Evolutionary conservation across 2,113 vertebrate species (phyloP), one percentile per base, ranked within the genome.

Genomic region (Thermophis baileyi): DNA sequence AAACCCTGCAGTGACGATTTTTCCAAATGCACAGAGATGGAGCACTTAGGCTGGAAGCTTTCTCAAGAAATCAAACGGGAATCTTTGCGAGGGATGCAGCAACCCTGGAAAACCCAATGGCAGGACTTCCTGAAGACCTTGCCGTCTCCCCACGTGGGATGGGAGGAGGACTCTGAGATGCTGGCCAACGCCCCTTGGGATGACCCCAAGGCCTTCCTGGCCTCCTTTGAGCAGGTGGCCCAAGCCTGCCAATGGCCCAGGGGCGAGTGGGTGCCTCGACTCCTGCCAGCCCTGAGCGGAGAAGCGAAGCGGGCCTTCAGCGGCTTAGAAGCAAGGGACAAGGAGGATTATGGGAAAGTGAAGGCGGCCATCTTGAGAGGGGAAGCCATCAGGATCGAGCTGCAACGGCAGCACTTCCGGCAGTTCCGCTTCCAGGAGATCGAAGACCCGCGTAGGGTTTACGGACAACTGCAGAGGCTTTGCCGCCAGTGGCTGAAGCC

Each of bases 401-500:
- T 22, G 25, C 92, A 89, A n/a, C 92, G 92, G 30, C 92, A 90
- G 54, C 92, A 93, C 50, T 93, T 93, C 46, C 16, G 92, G 30
- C 54, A 93, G 4, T 93, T 93, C 74, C 12, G 74, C 92, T 90
- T 1, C 22, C 74, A 90, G 88, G 74, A 60, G 54, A 24, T 90
- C 5, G 92, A 63, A 4, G 92, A 93, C 46, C 92, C 92, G 0
- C 88, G 74, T 0, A 85, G 88, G 22, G 9, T 90, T 35, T 49
- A 93, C 47, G 40, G 74, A 24, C 88, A 93, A 25, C 53, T 93
- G 6, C 92, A 93, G 74, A 81, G 60, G 24, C 92, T 93, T 40
- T 93, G 92, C 88, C 11, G 30, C n/a, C 92, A 22, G 74, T 93
- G 92, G 92, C 27, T 93, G 81, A 90, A 50, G 92, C 92, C 92